phyloP scores from a whole-genome alignment of 2,797 vertebrate genomes.

The Anabas testudineus region DNA sequence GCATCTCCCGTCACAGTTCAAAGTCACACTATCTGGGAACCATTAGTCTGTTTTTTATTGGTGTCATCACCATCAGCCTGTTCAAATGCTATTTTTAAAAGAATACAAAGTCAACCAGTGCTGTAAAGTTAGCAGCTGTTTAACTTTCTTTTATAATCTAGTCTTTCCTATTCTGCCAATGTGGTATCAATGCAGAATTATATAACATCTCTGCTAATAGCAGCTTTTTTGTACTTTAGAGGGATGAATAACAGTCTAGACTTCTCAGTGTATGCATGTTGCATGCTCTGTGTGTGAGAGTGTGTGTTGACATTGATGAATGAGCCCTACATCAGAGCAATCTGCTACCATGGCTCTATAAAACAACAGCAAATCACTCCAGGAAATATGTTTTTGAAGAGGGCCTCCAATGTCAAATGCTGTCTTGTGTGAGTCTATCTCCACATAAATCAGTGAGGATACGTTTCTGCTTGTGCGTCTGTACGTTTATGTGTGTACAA shows the following conservation, averaged over 20 bases:
- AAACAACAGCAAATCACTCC: conserved; percentile 73
- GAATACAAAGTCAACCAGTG: no score
- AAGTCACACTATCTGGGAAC: conserved; percentile 23
- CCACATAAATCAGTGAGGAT: conserved; percentile 47
- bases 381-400: conserved; percentile 70
- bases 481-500: conserved; percentile 12
- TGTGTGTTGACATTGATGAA: conserved; percentile 73
- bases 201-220: no score
- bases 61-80: background rate
- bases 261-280: conserved; percentile 7
- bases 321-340: conserved; percentile 71
- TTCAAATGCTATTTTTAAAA: background rate
- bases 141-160: no score
- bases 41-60: conserved; percentile 22
- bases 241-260: background rate
- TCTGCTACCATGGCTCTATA: conserved; percentile 68
- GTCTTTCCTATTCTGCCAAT: no score
- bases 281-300: conserved; percentile 18
- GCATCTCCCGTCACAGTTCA: conserved; percentile 11
- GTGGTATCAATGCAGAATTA: no score
- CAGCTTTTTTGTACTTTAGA: no score
- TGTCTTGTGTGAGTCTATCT: conserved; percentile 51
- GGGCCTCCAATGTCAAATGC: conserved; percentile 49
- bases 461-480: conserved; percentile 12
- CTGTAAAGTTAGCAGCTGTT: no score